These are phyloP conservation scores for Bradypodion pumilum DNA, from an alignment of 2,797 vertebrate species.

Conservation along the genomic window DNA sequence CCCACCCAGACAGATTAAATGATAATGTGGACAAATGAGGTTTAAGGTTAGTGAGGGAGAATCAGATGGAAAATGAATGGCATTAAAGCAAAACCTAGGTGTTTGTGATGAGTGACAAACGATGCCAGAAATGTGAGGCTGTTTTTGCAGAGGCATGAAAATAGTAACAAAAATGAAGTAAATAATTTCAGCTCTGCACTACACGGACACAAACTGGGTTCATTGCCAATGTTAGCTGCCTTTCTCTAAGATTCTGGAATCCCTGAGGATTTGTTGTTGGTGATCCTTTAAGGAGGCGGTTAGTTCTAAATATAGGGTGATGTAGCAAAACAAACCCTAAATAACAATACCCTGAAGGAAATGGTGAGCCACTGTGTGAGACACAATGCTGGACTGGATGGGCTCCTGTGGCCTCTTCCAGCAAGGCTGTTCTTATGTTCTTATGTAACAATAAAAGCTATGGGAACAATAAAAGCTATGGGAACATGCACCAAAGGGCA, in stretches of 20 bases:
- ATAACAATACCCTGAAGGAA: no score
- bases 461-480: neutral
- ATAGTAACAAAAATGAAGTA: neutral
- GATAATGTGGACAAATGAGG: neutral
- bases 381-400: no score
- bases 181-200: neutral
- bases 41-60: neutral
- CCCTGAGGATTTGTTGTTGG: neutral
- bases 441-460: no score
- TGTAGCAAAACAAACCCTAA: neutral
- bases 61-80: neutral
- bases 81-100: neutral
- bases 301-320: neutral
- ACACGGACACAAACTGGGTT: neutral
- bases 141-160: neutral
- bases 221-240: neutral
- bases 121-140: neutral
- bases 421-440: no score
- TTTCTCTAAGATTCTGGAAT: neutral
- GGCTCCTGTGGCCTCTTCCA: no score
- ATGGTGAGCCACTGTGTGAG: no score
- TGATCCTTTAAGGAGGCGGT: neutral
- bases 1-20: neutral
- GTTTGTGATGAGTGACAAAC: neutral
- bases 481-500: neutral